Base-by-base conservation (phyloP, 1,140 invertebrate species). In the Drosophila sp. region DNA sequence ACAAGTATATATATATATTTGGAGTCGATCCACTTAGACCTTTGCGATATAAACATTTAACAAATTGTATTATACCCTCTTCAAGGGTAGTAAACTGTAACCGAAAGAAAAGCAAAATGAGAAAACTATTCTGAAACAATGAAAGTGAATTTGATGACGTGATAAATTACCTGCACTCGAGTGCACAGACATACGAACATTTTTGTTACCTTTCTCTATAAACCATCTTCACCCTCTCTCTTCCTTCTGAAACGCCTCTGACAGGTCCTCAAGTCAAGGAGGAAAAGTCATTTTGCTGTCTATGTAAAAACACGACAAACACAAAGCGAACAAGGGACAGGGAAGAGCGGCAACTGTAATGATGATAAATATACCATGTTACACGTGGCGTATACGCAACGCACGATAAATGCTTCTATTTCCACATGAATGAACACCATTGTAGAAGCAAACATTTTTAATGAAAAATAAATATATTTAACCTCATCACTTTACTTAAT, bases 161-260 rank as follows among this genome's bases (percentile, higher is more conserved):
- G 68, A 83, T 79, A 79, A 83, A 83, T 83, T 80, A 76, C 55
- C 30, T 50, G 71, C 75, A 69, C 58, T 58, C n/a, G 65, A 72
- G 72, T 70, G 79, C 75, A 69, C 79, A 79, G 17, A 23, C 57
- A 55, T 57, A 54, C 66, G 29, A 35, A 23, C 10, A 11, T 30
- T n/a, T 40, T 29, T 17, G n/a, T 35, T 32, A 17, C 32, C 29
- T 10, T 10, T 35, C 8, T 55, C 29, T 4, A 4, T 32, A 7
- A 5, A 8, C 23, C 40, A 44, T 61, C 25, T 11, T 60, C 25
- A 38, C 8, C 35, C 23, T 50, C 44, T 3, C 3, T 8, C 23
- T 0, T 25, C 44, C 2, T 3, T 50, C 25, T 8, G 1, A 50
- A 8, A 0, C 8, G 1, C 44, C 44, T 50, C 25, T 50, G 23